Percentiles rank a stretch among this genome's conserved stretches.
Conservation (phyloP, 2,888 invertebrate species). For the Zhuqinia jingwanae region DNA sequence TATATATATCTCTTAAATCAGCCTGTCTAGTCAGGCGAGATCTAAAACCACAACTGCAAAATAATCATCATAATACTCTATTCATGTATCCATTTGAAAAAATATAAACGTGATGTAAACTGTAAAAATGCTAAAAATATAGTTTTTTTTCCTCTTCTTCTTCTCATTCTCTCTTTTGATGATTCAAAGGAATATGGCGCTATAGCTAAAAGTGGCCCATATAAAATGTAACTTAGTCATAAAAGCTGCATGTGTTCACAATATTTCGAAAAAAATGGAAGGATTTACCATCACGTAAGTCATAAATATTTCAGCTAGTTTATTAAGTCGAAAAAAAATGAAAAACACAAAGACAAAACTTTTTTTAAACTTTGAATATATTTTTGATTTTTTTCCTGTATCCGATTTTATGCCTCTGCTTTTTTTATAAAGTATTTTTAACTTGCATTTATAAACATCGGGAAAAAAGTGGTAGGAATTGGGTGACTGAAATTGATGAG, state of each 20-base stretch:
- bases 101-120: conserved; percentile 20
- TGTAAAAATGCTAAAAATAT: conserved; percentile 36
- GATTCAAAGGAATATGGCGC: background rate
- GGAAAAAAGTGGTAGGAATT: no score
- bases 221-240: conserved; percentile 5
- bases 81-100: background rate
- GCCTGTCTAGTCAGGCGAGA: background rate
- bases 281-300: background rate
- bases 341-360: background rate
- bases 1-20: background rate
- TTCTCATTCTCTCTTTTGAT: background rate
- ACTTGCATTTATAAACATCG: no score
- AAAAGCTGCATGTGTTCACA: conserved; percentile 43
- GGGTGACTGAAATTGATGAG: no score
- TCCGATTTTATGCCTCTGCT: no score
- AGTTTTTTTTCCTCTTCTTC: no score
- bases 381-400: no score
- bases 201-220: conserved; percentile 28
- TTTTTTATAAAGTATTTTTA: no score
- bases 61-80: background rate
- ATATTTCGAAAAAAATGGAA: conserved; percentile 20
- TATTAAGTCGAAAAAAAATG: background rate
- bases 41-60: background rate
- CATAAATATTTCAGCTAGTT: conserved; percentile 35
- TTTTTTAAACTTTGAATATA: no score